Base-by-base conservation (phyloP, 2,113 vertebrate species). In the Colius striatus region DNA sequence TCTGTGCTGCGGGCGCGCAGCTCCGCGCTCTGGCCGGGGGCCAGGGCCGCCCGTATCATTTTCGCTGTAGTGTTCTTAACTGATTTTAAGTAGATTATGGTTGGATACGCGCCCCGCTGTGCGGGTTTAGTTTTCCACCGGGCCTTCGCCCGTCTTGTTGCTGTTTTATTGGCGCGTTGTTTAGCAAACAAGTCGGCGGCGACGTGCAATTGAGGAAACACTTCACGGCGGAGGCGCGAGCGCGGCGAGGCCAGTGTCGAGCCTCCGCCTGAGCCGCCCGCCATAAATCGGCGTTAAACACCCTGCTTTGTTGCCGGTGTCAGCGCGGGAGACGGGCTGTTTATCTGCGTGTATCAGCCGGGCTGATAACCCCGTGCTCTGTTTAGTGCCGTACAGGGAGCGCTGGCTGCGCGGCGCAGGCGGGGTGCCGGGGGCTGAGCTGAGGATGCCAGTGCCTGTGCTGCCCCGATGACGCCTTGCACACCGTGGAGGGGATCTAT, bases 331-430 rank as follows among this genome's bases (percentile, higher is more conserved):
- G 97, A 97, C 73, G 97, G 84, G 94, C 94, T 54, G n/a, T 97
- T 97, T 98, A 98, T 98, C 98, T 97, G 97, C 96, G 94, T 97
- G 91, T 98, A 98, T 99, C 98, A 92, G 96, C 97, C 71, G 91
- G 67, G 81, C 98, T 95, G 98, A 99, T 99, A 99, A 99, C 98
- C 98, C 96, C 94, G 87, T 79, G 98, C 98, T 98, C 98, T 97
- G 95, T 43, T 97, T 15, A 84, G 97, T 67, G 96, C 97, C 92
- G 97, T 94, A 95, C 83, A 96, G 95, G 98, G 96, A 97, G 97
- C 88, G 98, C 98, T 98, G 82, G 84, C 97, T 62, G 60, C 36
- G 36, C 60, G 15, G 36, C 60, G 16, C 38, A 41, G 38, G 25
- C 94, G 97, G 98, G 94, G 87, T 48, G 83, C 84, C 9, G 67